phyloP scores from a whole-genome alignment of 2,888 invertebrate genomes.

The Oxytorus armatus region DNA sequence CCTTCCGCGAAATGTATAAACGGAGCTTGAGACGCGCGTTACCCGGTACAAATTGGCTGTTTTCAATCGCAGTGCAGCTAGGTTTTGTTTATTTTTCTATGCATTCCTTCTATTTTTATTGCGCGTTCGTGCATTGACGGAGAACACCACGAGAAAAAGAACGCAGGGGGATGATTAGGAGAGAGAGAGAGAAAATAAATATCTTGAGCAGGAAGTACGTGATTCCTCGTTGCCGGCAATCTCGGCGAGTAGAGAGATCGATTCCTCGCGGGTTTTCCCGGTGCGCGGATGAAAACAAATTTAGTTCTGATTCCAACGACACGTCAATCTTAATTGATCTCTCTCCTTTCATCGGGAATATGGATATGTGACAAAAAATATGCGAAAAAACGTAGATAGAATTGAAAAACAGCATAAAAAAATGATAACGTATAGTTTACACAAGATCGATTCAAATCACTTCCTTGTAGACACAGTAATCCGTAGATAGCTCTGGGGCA shows the following conservation, averaged over 20 bases:
- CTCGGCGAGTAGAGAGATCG: slow-evolving; percentile 56
- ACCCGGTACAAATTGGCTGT: slow-evolving; percentile 54
- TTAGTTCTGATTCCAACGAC: slow-evolving; percentile 57
- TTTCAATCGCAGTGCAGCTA: slow-evolving; percentile 16
- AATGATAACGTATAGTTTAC: slow-evolving; percentile 50
- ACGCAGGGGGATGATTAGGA: slow-evolving; percentile 59
- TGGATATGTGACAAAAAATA: slow-evolving; percentile 26
- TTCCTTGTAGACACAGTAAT: slow-evolving; percentile 76
- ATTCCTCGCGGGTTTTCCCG: slow-evolving; percentile 51
- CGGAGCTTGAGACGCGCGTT: slow-evolving; percentile 21
- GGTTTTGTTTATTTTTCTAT: slow-evolving; percentile 30
- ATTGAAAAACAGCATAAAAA: slow-evolving; percentile 56
- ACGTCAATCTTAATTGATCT: slow-evolving; percentile 57
- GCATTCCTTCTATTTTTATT: slow-evolving; percentile 18
- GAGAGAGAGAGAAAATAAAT: slow-evolving; percentile 14
- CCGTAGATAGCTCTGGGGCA: slow-evolving; percentile 58
- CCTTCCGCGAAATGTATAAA: slow-evolving; percentile 8
- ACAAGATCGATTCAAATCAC: slow-evolving; percentile 78
- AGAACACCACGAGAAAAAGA: slow-evolving; percentile 22
- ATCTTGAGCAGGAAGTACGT: slow-evolving; percentile 59
- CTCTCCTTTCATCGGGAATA: slow-evolving; percentile 16
- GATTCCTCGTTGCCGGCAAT: slow-evolving; percentile 53
- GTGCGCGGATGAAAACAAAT: slow-evolving; percentile 56
- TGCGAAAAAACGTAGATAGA: slow-evolving; percentile 1
- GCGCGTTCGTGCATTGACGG: neutral